Percentiles rank a stretch among this genome's conserved stretches.
Conservation (phyloP, 35 echinoderm and acorn worm genomes). For the Hemicentrotus pulcherrimus region DNA sequence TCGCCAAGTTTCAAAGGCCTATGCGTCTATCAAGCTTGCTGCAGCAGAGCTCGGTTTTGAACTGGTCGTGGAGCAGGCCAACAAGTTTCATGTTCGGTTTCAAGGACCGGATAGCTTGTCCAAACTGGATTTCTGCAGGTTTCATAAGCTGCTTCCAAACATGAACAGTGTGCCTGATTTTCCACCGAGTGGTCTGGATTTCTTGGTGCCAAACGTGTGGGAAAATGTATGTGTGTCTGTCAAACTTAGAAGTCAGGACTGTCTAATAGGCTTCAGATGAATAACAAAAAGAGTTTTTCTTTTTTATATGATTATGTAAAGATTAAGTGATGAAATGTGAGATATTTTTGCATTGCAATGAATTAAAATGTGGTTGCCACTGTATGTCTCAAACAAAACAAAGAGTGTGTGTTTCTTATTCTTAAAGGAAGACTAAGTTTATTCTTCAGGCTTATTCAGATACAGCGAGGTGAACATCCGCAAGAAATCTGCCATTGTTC, state of each 20-base stretch:
- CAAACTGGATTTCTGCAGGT: conserved; percentile 15
- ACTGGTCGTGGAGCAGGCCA: conserved; percentile 21
- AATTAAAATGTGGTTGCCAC: too few relatives aligned
- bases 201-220: conserved; percentile 4
- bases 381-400: too few relatives aligned
- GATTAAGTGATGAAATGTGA: too few relatives aligned
- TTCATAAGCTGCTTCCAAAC: conserved; percentile 23
- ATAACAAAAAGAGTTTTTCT: neutral
- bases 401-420: too few relatives aligned
- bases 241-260: neutral
- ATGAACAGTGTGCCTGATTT: conserved; percentile 36
- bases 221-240: conserved; percentile 43
- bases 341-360: too few relatives aligned
- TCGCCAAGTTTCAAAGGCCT: neutral
- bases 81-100: conserved; percentile 12
- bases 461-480: too few relatives aligned
- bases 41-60: conserved; percentile 17
- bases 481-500: too few relatives aligned
- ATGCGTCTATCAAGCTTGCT: neutral
- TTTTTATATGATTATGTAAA: too few relatives aligned
- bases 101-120: conserved; percentile 29
- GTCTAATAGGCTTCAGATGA: neutral
- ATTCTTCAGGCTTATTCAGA: too few relatives aligned
- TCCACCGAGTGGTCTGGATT: conserved; percentile 14
- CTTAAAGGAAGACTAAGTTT: too few relatives aligned